Evolutionary conservation across 1,140 invertebrate species (phyloP).

Genomic region (Ceratosolen fusciceps): DNA sequence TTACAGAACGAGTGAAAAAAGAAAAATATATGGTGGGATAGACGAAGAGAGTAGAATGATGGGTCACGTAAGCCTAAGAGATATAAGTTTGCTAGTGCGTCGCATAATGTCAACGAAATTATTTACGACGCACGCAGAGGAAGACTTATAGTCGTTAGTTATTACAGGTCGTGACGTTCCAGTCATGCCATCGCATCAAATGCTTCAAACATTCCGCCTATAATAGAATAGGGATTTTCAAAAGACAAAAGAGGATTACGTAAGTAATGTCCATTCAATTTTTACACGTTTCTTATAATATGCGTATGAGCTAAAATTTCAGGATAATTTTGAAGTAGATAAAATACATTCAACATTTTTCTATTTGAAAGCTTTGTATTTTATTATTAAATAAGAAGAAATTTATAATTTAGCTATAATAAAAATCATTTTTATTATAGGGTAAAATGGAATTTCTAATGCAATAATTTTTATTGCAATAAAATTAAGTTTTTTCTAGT

Average conservation of each 20-base stretch:
- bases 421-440: no score
- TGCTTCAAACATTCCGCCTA: slow-evolving; percentile 26
- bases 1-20: not conserved
- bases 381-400: no score
- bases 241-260: not conserved
- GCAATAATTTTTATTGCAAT: no score
- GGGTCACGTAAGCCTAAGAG: not conserved
- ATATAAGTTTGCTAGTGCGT: not conserved
- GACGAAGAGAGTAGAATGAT: not conserved
- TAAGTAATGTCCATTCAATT: not conserved
- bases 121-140: slow-evolving; percentile 5
- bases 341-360: no score
- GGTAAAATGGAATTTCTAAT: no score
- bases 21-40: not conserved
- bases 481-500: no score
- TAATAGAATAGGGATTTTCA: slow-evolving; percentile 12
- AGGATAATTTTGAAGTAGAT: no score
- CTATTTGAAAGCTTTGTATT: no score
- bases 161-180: not conserved
- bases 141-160: slow-evolving; percentile 1
- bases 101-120: slow-evolving; percentile 22
- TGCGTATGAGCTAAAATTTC: no score
- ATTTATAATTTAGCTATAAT: no score
- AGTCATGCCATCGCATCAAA: slow-evolving; percentile 26
- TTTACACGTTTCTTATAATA: no score